These are phyloP conservation scores for Trichomycterus rosablanca DNA, from an alignment of 2,113 vertebrate species.

Conservation along the genomic window DNA sequence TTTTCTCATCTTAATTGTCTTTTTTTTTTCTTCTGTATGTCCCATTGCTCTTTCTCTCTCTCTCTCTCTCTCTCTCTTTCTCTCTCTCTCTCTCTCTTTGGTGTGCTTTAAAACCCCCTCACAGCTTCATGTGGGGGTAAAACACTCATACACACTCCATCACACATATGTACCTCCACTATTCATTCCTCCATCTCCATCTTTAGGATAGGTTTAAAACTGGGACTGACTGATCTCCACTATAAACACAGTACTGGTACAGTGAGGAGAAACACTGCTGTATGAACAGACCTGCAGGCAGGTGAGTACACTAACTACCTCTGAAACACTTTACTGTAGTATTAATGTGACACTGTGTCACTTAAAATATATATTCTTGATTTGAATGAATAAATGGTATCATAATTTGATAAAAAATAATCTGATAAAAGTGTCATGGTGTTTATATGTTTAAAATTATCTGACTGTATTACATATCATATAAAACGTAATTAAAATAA, in stretches of 20 bases:
- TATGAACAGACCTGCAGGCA: background rate
- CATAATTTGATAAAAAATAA: too few relatives aligned
- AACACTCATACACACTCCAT: background rate
- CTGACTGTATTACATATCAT: too few relatives aligned
- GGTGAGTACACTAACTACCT: background rate
- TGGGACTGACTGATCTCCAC: background rate
- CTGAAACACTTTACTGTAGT: too few relatives aligned
- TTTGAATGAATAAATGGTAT: too few relatives aligned
- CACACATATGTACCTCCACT: background rate
- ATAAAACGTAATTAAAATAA: too few relatives aligned
- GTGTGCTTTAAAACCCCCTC: background rate
- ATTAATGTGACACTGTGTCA: too few relatives aligned
- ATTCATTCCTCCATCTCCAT: too few relatives aligned
- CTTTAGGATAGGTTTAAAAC: background rate
- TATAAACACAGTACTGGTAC: background rate
- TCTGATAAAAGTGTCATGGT: too few relatives aligned
- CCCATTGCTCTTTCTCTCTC: constrained; percentile 75
- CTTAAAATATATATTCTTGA: too few relatives aligned
- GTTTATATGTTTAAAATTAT: too few relatives aligned
- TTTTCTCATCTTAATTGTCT: too few relatives aligned
- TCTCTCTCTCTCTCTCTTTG: constrained; percentile 37
- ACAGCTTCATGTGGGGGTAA: background rate
- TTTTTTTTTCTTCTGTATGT: too few relatives aligned
- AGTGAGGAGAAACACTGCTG: background rate
- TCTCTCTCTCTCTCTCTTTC: constrained; percentile 59